Base-by-base conservation (phyloP, 53 echinoderm and acorn worm genomes). In the Hippasteria phrygiana region DNA sequence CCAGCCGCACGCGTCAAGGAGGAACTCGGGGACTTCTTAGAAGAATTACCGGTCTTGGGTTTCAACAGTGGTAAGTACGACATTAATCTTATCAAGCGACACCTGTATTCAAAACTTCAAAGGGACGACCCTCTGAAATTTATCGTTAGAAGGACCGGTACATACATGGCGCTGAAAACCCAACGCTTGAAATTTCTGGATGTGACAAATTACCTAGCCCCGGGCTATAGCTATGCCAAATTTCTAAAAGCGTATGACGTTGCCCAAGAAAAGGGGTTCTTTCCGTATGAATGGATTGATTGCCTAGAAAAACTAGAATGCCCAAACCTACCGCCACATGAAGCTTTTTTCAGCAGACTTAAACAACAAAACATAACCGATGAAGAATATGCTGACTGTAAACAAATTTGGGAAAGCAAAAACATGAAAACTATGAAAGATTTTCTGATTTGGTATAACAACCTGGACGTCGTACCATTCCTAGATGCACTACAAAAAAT, bases 361-460 rank as follows among this genome's bases (percentile, higher is more conserved):
- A 89, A 69, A 42, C 35, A 45, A 0, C 11, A 18, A 0, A 89
- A 80, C 40, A 89, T 89, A 31, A 42, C 75, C 6, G 37, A 14
- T 20, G 80, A 89, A 2, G 89, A 89, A 0, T 89, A 89, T 14
- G 38, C 39, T 5, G 78, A 69, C n/a, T 89, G 89, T 45, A 40
- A 79, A 40, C 0, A 39, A 22, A 75, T 89, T 16, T 92, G 89
- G 93, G 28, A 38, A 4, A 62, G 70, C 13, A 53, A 89, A 9
- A 29, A 55, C 17, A 89, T 84, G 78, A 35, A 9, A 3, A 62
- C 67, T 1, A 34, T 89, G 20, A 43, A 34, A 16, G 93, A 92
- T 46, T 92, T 88, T 27, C 46, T 92, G 12, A 45, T 75, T 0
- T 92, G 93, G 93, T 92, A 89, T 55, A 92, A 92, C 27, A 85